Percentiles rank a stretch among this genome's conserved stretches.
Evolutionary conservation across 92 coral and sea anemone genomes (phyloP).

Genomic region (Actinostola sp.): DNA sequence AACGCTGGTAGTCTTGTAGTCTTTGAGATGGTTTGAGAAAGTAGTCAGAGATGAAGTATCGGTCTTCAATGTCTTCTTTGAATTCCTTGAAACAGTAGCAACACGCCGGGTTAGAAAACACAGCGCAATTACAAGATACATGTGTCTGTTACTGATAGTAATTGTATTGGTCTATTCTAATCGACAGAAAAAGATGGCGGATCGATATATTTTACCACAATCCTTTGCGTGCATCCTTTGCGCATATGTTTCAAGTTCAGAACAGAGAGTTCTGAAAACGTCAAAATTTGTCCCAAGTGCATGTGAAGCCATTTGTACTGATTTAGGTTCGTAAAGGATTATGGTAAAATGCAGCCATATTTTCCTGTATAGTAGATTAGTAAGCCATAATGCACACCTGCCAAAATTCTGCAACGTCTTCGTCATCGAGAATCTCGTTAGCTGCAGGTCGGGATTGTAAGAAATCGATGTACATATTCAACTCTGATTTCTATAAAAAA

Average conservation of each 20-base stretch:
- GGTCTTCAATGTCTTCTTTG: slow-evolving; percentile 94
- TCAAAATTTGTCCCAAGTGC: too few species aligned
- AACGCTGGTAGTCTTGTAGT: slow-evolving; percentile 70
- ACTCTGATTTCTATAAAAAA: slow-evolving; percentile 69
- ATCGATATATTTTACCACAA: too few species aligned
- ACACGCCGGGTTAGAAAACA: background rate
- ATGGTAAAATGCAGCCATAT: too few species aligned
- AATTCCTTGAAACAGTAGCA: slow-evolving; percentile 64
- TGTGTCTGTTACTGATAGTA: too few species aligned
- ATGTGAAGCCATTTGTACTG: too few species aligned
- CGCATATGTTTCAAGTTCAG: too few species aligned
- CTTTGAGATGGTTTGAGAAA: slow-evolving; percentile 84
- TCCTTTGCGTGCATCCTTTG: too few species aligned
- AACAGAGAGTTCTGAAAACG: too few species aligned
- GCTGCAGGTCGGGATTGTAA: slow-evolving; percentile 85
- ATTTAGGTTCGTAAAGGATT: too few species aligned
- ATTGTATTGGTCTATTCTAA: too few species aligned
- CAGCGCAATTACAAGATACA: background rate
- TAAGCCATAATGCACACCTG: slow-evolving; percentile 71
- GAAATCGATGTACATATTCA: slow-evolving; percentile 77
- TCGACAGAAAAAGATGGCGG: too few species aligned
- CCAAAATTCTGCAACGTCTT: slow-evolving; percentile 78
- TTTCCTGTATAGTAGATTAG: too few species aligned
- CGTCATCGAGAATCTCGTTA: slow-evolving; percentile 62
- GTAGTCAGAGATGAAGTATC: slow-evolving; percentile 63